These are phyloP conservation scores for Tinamus guttatus DNA, from an alignment of 2,113 vertebrate species.

Conservation along the genomic window DNA sequence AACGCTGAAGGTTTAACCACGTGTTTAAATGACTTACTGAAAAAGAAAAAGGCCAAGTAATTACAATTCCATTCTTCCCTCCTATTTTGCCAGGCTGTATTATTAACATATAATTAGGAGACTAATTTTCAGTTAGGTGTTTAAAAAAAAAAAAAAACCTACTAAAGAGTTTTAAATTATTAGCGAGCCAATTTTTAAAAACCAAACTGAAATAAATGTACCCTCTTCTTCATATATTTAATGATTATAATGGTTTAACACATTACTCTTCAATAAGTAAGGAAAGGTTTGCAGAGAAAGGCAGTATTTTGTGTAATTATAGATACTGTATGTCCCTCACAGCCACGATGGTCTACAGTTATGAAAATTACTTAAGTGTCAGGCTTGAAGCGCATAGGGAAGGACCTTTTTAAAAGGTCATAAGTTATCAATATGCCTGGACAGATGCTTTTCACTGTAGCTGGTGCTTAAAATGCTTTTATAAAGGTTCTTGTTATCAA, in stretches of 20 bases:
- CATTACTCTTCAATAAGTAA: slow-evolving; percentile 51
- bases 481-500: background rate
- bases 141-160: slow-evolving; percentile 59
- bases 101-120: slow-evolving; percentile 61
- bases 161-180: slow-evolving; percentile 47
- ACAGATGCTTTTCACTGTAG: background rate
- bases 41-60: slow-evolving; percentile 36
- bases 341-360: background rate
- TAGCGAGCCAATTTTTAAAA: slow-evolving; percentile 44
- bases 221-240: slow-evolving; percentile 40
- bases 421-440: background rate
- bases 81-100: slow-evolving; percentile 24
- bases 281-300: slow-evolving; percentile 41
- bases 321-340: slow-evolving; percentile 27
- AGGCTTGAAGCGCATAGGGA: background rate
- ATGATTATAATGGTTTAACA: slow-evolving; percentile 32
- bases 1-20: background rate
- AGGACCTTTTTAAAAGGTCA: background rate
- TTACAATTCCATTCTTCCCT: slow-evolving; percentile 6
- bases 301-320: slow-evolving; percentile 36
- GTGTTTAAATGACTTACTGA: background rate
- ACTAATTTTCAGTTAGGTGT: slow-evolving; percentile 51
- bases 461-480: background rate
- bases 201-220: slow-evolving; percentile 32
- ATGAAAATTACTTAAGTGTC: background rate